Percentiles rank a stretch among this genome's conserved stretches.
Conservation (phyloP, 2,888 invertebrate genomes). For the Cyaniris semiargus region DNA sequence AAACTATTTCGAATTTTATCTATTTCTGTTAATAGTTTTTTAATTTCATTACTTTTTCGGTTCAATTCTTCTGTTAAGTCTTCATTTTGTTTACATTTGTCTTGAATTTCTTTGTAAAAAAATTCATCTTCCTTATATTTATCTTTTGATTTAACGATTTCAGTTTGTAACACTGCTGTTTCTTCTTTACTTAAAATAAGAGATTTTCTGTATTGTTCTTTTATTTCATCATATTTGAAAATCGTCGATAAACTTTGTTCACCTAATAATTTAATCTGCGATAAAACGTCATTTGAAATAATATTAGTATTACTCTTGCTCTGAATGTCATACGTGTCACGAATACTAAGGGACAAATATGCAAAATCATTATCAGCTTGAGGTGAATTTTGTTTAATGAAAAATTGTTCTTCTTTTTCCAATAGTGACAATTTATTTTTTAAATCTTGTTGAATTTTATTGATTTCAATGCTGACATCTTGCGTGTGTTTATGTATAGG, state of each 20-base stretch:
- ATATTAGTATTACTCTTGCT: background rate
- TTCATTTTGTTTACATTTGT: constrained; percentile 58
- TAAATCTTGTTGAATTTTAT: background rate
- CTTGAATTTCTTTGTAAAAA: constrained; percentile 51
- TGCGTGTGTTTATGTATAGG: background rate
- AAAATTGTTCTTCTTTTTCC: background rate
- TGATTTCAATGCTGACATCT: background rate
- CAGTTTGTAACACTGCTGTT: background rate
- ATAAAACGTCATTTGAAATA: background rate
- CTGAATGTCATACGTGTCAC: background rate
- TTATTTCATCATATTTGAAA: background rate
- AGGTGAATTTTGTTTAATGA: background rate
- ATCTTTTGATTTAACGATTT: background rate
- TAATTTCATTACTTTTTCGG: constrained; percentile 51
- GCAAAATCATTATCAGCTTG: background rate
- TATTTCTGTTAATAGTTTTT: constrained; percentile 49
- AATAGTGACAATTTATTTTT: background rate
- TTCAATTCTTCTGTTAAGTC: constrained; percentile 54
- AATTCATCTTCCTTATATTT: constrained; percentile 44
- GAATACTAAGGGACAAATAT: background rate
- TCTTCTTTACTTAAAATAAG: background rate
- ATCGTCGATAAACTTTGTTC: background rate
- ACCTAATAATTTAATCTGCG: background rate
- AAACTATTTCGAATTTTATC: constrained; percentile 50
- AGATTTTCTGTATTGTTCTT: background rate